Percentiles rank a stretch among this genome's conserved stretches.
phyloP scores from a whole-genome alignment of 2,888 invertebrate genomes.

The Dinocampus coccinellae region DNA sequence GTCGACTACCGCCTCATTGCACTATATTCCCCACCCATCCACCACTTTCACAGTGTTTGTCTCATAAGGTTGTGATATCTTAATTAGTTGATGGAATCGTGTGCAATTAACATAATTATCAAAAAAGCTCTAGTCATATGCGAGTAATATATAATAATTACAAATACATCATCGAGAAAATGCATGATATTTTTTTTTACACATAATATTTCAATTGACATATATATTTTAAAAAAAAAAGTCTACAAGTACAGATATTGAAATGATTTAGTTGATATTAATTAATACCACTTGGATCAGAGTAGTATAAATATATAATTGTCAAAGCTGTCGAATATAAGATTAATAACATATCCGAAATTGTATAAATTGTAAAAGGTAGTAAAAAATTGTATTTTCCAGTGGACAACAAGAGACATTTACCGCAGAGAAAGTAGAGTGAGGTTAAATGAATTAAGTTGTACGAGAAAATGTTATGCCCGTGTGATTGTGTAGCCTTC shows the following conservation, averaged over 20 bases:
- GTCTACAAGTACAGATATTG: too few relatives aligned
- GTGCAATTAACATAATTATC: slow-evolving; percentile 46
- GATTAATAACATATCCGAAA: background rate
- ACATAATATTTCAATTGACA: too few relatives aligned
- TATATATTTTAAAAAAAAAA: too few relatives aligned
- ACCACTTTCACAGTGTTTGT: slow-evolving; percentile 26
- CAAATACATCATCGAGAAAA: background rate
- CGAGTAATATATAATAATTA: background rate
- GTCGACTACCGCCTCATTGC: slow-evolving; percentile 26
- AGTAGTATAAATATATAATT: too few relatives aligned
- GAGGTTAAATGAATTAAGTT: slow-evolving; percentile 28
- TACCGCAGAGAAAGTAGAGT: background rate
- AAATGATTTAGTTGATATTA: too few relatives aligned
- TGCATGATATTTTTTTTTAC: background rate
- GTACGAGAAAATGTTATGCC: slow-evolving; percentile 17
- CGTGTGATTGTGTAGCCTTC: slow-evolving; percentile 16
- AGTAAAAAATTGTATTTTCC: background rate
- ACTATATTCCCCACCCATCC: background rate
- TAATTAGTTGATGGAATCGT: slow-evolving; percentile 46
- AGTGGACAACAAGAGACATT: background rate
- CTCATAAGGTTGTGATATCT: slow-evolving; percentile 29
- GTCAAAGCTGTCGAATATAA: too few relatives aligned
- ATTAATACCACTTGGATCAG: too few relatives aligned
- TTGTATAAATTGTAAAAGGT: background rate
- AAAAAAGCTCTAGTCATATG: slow-evolving; percentile 26